These are phyloP conservation scores for Oophaga pumilio DNA, from an alignment of 2,113 vertebrate species.

Conservation along the genomic window DNA sequence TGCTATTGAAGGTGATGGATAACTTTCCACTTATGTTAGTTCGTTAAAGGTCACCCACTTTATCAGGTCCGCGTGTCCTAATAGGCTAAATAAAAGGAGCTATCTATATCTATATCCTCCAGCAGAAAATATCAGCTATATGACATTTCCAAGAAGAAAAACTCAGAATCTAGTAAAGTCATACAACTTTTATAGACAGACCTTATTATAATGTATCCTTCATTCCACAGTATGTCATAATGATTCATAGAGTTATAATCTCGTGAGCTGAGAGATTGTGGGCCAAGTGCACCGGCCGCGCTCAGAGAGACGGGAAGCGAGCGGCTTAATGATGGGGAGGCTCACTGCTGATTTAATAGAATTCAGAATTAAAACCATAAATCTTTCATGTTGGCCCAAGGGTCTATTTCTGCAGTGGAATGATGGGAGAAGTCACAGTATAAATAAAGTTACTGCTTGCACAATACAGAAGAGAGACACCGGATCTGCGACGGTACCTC, in stretches of 20 bases:
- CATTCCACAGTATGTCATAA: not conserved
- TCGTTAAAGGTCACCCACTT: too few species aligned
- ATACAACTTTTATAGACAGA: not conserved
- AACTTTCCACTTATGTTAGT: too few species aligned
- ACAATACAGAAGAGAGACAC: not conserved
- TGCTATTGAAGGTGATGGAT: too few species aligned
- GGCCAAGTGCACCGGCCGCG: not conserved
- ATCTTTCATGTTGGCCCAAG: slow-evolving; percentile 9
- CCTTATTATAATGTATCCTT: not conserved
- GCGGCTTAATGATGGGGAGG: not conserved
- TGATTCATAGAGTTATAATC: slow-evolving; percentile 24
- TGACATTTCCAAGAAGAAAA: not conserved
- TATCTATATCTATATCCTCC: not conserved
- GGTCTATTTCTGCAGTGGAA: not conserved
- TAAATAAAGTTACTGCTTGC: not conserved
- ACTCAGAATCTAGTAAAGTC: not conserved
- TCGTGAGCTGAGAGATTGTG: not conserved
- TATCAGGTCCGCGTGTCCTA: too few species aligned
- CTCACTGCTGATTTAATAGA: not conserved
- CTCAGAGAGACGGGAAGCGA: not conserved
- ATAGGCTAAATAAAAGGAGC: too few species aligned
- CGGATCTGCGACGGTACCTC: not conserved
- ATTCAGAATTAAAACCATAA: slow-evolving; percentile 31
- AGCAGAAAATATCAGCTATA: not conserved
- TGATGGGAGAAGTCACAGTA: not conserved